Percentiles rank a stretch among this genome's conserved stretches.
Conservation (phyloP, 2,113 vertebrate species). For the Grammomys surdaster region DNA sequence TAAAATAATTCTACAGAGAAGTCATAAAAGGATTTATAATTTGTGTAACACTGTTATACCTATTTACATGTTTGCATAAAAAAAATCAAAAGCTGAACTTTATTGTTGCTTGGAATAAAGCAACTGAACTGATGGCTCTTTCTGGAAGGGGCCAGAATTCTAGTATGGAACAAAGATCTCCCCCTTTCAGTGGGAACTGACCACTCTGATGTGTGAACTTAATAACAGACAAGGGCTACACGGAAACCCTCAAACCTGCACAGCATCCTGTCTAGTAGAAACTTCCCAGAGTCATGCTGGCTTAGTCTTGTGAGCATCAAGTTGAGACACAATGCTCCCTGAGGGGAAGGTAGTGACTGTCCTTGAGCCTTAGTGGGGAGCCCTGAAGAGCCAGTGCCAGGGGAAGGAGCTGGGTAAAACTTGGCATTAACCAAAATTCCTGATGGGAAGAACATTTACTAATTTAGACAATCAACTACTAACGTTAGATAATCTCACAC, state of each 20-base stretch:
- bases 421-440: neutral
- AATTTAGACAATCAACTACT: neutral
- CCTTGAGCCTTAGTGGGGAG: neutral
- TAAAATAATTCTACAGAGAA: neutral
- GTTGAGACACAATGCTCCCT: neutral
- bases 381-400: neutral
- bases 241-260: neutral
- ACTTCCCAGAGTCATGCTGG: neutral
- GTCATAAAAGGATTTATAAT: neutral
- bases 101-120: neutral
- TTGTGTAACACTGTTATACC: neutral
- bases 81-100: constrained; percentile 5
- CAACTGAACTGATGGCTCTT: no score
- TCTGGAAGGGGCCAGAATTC: neutral
- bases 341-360: accelerated
- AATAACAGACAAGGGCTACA: neutral
- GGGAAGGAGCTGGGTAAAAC: neutral
- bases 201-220: neutral
- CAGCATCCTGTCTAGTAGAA: neutral
- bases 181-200: neutral
- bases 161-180: neutral
- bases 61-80: neutral
- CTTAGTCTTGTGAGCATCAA: neutral
- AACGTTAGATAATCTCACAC: neutral
- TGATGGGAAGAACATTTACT: neutral